Evolutionary conservation across 2,797 vertebrate species (phyloP).

Genomic region (Gephyroberyx darwinii): DNA sequence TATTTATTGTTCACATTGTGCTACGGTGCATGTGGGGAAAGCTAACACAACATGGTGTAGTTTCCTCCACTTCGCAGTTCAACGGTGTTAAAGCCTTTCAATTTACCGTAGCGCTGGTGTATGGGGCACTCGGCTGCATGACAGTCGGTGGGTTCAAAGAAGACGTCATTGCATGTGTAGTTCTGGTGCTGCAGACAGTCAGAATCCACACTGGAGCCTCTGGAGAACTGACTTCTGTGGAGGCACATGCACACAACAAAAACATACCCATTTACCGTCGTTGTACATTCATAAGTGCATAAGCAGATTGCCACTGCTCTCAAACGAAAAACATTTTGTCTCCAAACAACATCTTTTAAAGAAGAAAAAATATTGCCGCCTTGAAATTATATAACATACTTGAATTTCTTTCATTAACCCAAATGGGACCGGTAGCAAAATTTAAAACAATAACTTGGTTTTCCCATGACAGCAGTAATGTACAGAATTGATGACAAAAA

Average conservation of each 20-base stretch:
- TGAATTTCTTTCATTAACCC: no score
- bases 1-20: neutral
- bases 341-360: neutral
- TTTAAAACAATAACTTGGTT: neutral
- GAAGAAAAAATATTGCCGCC: neutral
- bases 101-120: conserved; percentile 70
- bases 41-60: neutral
- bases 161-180: conserved; percentile 57
- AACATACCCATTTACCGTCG: neutral
- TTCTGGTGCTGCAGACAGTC: conserved; percentile 54
- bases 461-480: neutral
- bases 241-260: conserved; percentile 13
- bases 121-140: conserved; percentile 77
- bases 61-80: neutral
- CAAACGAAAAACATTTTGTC: neutral
- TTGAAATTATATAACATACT: neutral
- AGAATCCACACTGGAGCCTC: conserved; percentile 62
- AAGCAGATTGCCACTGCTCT: neutral
- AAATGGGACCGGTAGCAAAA: neutral
- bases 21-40: neutral
- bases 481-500: neutral
- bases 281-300: neutral
- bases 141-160: conserved; percentile 68
- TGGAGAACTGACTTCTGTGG: conserved; percentile 58
- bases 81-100: neutral